Percentiles rank a stretch among this genome's conserved stretches.
Conservation (phyloP, 2,797 vertebrate genomes). For the Furcifer pardalis region DNA sequence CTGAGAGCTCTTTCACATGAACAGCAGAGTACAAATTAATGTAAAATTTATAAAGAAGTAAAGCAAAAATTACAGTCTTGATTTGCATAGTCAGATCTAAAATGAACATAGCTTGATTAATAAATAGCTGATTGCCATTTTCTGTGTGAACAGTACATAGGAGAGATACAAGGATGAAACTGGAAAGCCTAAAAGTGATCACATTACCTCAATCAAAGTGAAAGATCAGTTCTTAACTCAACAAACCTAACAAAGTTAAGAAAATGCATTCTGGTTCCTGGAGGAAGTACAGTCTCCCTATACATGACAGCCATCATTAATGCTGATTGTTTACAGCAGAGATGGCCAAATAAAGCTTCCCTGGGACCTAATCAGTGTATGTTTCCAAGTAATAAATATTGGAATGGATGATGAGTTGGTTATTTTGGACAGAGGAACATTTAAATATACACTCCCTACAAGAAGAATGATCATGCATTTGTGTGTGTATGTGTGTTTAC, state of each 20-base stretch:
- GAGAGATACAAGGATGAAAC: constrained; percentile 18
- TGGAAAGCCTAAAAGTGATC: constrained; percentile 23
- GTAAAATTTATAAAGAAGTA: not conserved
- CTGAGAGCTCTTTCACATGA: not conserved
- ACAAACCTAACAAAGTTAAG: constrained; percentile 37
- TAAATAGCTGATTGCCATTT: not conserved
- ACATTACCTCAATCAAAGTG: constrained; percentile 45
- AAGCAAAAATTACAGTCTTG: not conserved
- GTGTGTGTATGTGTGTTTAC: not conserved
- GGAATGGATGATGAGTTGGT: not conserved
- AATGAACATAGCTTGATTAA: constrained; percentile 7
- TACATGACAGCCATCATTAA: not conserved
- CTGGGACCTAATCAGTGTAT: not conserved
- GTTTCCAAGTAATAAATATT: not conserved
- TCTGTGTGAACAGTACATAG: constrained; percentile 4
- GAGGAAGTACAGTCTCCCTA: constrained; percentile 49
- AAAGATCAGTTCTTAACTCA: not conserved
- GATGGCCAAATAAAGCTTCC: not conserved
- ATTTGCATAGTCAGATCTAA: not conserved
- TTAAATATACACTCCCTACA: not conserved
- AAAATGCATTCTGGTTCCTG: constrained; percentile 5
- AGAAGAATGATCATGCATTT: not conserved
- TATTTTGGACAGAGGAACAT: not conserved
- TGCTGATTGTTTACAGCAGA: not conserved
- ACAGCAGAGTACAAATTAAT: not conserved